Evolutionary conservation across 2,113 vertebrate genomes (phyloP).

Genomic region (Oreochromis aureus): DNA sequence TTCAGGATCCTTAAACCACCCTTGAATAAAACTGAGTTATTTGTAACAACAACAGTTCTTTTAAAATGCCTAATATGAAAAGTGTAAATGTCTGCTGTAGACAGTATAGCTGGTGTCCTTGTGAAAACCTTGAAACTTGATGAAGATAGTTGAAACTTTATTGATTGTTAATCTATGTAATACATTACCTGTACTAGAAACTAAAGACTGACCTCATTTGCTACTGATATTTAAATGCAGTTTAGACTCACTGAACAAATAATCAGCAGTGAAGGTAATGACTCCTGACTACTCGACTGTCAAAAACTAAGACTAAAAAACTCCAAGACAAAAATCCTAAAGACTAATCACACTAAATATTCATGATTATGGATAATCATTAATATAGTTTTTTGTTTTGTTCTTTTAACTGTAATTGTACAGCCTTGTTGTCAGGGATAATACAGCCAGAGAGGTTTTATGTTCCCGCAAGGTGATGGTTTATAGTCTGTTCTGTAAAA

Average conservation of each 20-base stretch:
- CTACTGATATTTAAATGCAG: not conserved
- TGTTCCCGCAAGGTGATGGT: not conserved
- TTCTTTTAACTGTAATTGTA: not conserved
- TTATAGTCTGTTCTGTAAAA: not conserved
- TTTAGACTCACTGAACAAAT: not conserved
- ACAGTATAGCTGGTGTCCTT: not conserved
- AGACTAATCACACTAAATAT: not conserved
- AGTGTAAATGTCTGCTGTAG: not conserved
- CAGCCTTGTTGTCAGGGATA: not conserved
- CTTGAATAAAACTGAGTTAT: not conserved
- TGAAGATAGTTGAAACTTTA: not conserved
- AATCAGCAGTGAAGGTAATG: not conserved
- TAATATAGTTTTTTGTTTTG: rapidly evolving
- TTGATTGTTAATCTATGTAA: rapidly evolving
- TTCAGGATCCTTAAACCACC: not conserved
- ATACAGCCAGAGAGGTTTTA: not conserved
- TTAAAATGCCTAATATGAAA: not conserved
- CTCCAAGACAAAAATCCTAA: rapidly evolving
- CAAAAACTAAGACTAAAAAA: not conserved
- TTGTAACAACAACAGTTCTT: not conserved
- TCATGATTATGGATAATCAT: not conserved
- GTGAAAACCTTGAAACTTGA: not conserved
- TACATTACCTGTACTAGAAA: not conserved
- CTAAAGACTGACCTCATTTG: not conserved
- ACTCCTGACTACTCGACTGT: not conserved